Evolutionary conservation across 2,888 invertebrate species (phyloP).

Genomic region (Yponomeuta sedellus): DNA sequence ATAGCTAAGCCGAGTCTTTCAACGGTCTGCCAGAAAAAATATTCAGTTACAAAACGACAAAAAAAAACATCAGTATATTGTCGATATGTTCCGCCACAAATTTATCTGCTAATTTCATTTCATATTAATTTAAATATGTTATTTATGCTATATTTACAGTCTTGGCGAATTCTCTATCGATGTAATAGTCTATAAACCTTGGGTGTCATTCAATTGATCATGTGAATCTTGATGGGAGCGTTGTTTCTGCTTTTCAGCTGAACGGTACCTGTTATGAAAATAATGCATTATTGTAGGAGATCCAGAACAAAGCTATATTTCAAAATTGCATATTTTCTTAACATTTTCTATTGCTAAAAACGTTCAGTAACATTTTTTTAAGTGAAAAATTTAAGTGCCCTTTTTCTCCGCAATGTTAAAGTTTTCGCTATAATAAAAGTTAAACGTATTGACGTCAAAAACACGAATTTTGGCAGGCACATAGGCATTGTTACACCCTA

Average conservation of each 20-base stretch:
- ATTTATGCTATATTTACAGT: constrained; percentile 44
- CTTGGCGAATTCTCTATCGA: constrained; percentile 27
- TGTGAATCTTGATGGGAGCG: constrained; percentile 44
- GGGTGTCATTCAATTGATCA: constrained; percentile 50
- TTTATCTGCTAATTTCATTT: constrained; percentile 28
- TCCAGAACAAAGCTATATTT: background rate
- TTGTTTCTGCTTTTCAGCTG: constrained; percentile 41
- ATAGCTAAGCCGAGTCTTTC: no score
- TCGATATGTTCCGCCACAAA: constrained; percentile 68
- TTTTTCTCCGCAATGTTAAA: no score
- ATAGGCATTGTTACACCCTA: no score
- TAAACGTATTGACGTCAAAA: no score
- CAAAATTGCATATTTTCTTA: no score
- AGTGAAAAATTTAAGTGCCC: no score
- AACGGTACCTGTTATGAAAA: constrained; percentile 44
- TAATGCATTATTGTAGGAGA: background rate
- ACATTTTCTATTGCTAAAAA: no score
- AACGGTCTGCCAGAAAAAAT: background rate
- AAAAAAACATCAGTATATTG: constrained; percentile 44
- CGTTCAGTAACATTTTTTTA: no score
- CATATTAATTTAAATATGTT: constrained; percentile 34
- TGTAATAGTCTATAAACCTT: constrained; percentile 46
- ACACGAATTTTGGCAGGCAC: no score
- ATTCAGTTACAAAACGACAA: background rate
- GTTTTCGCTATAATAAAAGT: no score